phyloP scores from a whole-genome alignment of 2,113 vertebrate genomes.

The Tympanuchus pallidicinctus region DNA sequence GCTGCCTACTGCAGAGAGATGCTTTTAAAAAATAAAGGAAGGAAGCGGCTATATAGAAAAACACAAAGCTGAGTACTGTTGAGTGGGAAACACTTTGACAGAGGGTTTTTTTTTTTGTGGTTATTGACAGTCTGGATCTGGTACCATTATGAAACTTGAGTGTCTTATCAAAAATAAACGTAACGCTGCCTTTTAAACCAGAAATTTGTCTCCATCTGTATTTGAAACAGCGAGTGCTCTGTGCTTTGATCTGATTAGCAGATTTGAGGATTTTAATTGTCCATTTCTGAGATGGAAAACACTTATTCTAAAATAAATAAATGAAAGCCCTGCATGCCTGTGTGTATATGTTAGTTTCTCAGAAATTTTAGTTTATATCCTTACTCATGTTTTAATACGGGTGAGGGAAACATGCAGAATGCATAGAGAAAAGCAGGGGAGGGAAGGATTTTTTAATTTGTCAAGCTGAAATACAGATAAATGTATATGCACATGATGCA shows the following conservation, averaged over 20 bases:
- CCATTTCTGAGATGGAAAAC: neutral
- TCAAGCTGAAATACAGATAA: neutral
- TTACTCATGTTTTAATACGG: neutral
- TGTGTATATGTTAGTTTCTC: neutral
- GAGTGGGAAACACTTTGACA: neutral
- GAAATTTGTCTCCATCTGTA: neutral
- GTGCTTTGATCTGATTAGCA: neutral
- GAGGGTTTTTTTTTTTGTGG: neutral
- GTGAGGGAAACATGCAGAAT: neutral
- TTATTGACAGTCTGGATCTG: neutral
- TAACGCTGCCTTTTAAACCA: neutral
- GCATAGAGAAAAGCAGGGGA: neutral
- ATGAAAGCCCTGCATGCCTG: neutral
- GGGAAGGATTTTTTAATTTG: neutral
- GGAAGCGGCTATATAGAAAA: neutral
- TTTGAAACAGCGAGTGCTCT: neutral
- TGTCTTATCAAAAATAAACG: neutral
- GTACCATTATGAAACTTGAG: neutral
- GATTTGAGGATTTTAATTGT: conserved; percentile 6
- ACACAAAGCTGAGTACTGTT: fast-evolving
- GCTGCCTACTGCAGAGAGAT: neutral
- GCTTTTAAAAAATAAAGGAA: neutral
- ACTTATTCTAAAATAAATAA: neutral
- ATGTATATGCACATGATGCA: neutral
- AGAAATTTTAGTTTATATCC: neutral